phyloP scores from a whole-genome alignment of 2,797 vertebrate genomes.

The Lophius americanus region DNA sequence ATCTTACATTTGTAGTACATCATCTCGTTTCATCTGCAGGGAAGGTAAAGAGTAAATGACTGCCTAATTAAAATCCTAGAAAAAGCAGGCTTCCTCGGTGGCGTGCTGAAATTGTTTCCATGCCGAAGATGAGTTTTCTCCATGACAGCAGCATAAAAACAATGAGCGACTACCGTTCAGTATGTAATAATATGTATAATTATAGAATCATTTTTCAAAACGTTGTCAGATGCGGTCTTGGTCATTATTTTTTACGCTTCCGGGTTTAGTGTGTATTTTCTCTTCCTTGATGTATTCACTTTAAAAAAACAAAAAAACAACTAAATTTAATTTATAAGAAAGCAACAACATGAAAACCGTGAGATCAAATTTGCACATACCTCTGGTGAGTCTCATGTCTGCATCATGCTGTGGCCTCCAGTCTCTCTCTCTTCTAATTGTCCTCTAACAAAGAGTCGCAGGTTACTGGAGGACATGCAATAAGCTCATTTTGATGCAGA shows the following conservation, averaged over 20 bases:
- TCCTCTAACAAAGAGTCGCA: neutral
- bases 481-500: conserved; percentile 43
- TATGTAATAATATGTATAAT: too few relatives aligned
- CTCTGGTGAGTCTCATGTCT: neutral
- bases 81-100: too few relatives aligned
- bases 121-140: conserved; percentile 4
- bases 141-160: neutral
- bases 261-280: neutral
- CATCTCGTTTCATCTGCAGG: neutral
- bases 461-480: conserved; percentile 14
- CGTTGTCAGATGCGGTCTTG: neutral
- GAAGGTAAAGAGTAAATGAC: neutral
- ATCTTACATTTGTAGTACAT: neutral
- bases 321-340: neutral
- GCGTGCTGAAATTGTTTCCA: neutral
- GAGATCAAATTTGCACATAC: neutral
- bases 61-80: too few relatives aligned
- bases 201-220: neutral
- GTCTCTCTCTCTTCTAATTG: conserved; percentile 1
- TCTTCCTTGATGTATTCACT: neutral
- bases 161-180: too few relatives aligned
- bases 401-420: neutral
- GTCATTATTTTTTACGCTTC: neutral
- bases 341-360: neutral
- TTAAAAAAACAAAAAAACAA: too few relatives aligned